Evolutionary conservation across 2,113 vertebrate genomes (phyloP).

Genomic region (Paratilapia polleni): DNA sequence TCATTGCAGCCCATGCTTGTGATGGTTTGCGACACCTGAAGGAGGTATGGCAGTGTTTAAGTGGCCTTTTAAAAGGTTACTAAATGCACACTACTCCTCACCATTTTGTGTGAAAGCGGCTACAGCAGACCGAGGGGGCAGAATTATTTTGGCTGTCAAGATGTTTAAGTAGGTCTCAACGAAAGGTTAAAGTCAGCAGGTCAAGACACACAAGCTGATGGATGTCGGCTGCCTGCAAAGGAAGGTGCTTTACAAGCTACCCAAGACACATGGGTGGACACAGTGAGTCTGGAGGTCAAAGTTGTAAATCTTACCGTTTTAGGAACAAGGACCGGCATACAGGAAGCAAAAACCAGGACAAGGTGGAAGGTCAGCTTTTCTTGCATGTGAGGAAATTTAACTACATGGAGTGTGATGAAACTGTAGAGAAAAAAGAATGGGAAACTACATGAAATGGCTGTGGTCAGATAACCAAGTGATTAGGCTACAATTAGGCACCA

Average conservation of each 20-base stretch:
- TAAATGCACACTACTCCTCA: slow-evolving; percentile 6
- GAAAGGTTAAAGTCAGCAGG: slow-evolving; percentile 52
- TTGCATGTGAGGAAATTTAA: not conserved
- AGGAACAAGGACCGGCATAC: not conserved
- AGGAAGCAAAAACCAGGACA: slow-evolving; percentile 14
- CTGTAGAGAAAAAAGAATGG: not conserved
- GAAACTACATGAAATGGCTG: not conserved
- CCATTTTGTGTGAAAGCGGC: slow-evolving; percentile 1
- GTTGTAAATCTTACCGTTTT: slow-evolving; percentile 46
- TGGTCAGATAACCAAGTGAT: not conserved
- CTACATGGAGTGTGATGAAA: not conserved
- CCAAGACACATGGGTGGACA: slow-evolving; percentile 25
- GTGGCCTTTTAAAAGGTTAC: slow-evolving; percentile 38
- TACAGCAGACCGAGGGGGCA: not conserved
- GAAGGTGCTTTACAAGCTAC: slow-evolving; percentile 4
- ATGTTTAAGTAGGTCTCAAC: slow-evolving; percentile 50
- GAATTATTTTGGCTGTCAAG: slow-evolving; percentile 39
- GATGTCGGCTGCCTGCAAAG: slow-evolving; percentile 23
- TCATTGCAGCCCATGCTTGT: not conserved
- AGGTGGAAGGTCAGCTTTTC: not conserved
- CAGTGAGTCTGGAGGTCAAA: slow-evolving; percentile 39
- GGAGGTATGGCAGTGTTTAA: slow-evolving; percentile 13
- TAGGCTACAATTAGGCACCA: not conserved
- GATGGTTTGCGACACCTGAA: not conserved
- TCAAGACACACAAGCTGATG: slow-evolving; percentile 46